Evolutionary conservation across 2,113 vertebrate species (phyloP).

Genomic region (Grantiella picta): DNA sequence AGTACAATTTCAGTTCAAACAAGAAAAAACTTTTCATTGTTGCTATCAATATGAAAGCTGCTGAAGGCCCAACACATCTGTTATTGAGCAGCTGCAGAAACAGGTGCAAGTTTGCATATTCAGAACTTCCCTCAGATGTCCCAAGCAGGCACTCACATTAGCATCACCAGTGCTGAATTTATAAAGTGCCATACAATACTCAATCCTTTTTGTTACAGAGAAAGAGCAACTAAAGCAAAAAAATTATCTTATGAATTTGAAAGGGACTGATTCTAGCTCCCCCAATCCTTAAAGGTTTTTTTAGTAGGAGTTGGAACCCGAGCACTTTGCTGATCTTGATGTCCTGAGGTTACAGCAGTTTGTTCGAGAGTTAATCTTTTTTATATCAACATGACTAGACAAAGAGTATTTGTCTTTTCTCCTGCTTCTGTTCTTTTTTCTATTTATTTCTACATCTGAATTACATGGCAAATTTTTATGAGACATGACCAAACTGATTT

Average conservation of each 20-base stretch:
- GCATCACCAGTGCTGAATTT: background rate
- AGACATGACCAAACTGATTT: background rate
- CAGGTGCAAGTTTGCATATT: constrained; percentile 1
- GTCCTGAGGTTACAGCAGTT: background rate
- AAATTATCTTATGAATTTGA: background rate
- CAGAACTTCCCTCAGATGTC: background rate
- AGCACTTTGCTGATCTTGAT: background rate
- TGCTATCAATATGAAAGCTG: background rate
- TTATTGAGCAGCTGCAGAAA: constrained; percentile 44
- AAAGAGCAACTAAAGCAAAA: background rate
- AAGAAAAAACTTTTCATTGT: background rate
- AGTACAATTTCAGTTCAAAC: constrained; percentile 4
- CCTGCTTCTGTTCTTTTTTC: background rate
- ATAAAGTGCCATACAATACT: background rate
- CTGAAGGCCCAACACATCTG: background rate
- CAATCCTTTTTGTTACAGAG: background rate
- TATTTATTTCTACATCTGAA: background rate
- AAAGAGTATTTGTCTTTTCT: background rate
- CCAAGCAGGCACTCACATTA: background rate
- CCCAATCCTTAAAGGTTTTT: background rate
- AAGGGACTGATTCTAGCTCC: background rate
- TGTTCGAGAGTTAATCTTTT: background rate
- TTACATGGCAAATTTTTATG: background rate
- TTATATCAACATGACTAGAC: background rate
- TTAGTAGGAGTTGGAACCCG: background rate